Evolutionary conservation across 2,113 vertebrate species (phyloP).

Genomic region (Dasypus novemcinctus): DNA sequence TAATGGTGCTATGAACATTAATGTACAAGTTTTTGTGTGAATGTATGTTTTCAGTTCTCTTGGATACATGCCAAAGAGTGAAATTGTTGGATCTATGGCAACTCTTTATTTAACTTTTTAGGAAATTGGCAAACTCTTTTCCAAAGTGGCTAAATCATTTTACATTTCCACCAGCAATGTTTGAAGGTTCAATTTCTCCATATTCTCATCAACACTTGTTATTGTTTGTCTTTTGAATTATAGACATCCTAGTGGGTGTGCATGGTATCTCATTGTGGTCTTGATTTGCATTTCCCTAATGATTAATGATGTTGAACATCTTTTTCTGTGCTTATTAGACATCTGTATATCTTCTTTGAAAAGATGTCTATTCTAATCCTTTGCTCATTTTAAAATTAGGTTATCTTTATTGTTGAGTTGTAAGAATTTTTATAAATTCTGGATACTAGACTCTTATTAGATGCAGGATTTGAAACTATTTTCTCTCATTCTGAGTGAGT

Average conservation of each 20-base stretch:
- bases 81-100: background rate
- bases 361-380: background rate
- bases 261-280: too few species aligned
- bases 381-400: background rate
- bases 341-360: background rate
- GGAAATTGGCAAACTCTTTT: background rate
- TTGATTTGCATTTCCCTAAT: background rate
- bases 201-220: too few species aligned
- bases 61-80: background rate
- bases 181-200: too few species aligned
- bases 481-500: background rate
- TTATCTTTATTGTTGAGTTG: background rate
- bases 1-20: background rate
- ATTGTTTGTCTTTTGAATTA: too few species aligned
- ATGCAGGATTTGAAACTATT: background rate
- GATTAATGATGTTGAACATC: background rate
- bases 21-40: background rate
- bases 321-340: background rate
- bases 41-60: background rate
- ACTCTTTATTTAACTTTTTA: background rate
- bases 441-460: background rate
- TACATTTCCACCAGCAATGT: too few species aligned
- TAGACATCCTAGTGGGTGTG: background rate
- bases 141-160: background rate
- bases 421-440: background rate